Percentiles rank a stretch among this genome's conserved stretches.
phyloP scores from a whole-genome alignment of 92 coral and sea anemone genomes.

The Micromussa lordhowensis region DNA sequence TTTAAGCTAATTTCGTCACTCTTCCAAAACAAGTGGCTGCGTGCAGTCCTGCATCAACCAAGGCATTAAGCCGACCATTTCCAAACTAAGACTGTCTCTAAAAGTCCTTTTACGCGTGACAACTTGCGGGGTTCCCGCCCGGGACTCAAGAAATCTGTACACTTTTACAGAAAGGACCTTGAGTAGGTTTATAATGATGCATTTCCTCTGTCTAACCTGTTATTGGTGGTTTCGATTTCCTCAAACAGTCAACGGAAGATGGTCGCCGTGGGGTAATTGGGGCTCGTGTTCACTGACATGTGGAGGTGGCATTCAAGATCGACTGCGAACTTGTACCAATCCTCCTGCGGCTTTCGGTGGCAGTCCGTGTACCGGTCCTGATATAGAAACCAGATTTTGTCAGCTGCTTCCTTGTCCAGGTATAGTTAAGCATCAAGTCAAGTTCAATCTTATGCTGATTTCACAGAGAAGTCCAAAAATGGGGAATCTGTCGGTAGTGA shows the following conservation, averaged over 20 bases:
- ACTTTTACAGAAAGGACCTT: background rate
- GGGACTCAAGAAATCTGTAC: background rate
- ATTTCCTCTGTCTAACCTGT: background rate
- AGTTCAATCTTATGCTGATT: too few relatives aligned
- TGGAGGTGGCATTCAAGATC: slow-evolving; percentile 48
- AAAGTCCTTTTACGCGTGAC: too few relatives aligned
- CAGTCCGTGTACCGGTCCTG: slow-evolving; percentile 15
- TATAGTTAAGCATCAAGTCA: background rate
- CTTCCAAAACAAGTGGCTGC: too few relatives aligned
- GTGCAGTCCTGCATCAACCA: too few relatives aligned
- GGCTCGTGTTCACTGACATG: slow-evolving; percentile 37
- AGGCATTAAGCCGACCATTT: too few relatives aligned
- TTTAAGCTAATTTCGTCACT: too few relatives aligned
- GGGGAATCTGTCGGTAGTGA: too few relatives aligned
- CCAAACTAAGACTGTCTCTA: too few relatives aligned
- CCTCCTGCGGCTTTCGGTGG: slow-evolving; percentile 57
- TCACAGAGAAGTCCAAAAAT: too few relatives aligned
- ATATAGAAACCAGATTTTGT: slow-evolving; percentile 23
- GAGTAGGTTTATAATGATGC: too few relatives aligned
- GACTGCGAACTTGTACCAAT: slow-evolving; percentile 46
- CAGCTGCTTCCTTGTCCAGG: slow-evolving; percentile 27
- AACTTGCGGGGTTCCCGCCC: background rate
- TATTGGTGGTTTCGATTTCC: background rate
- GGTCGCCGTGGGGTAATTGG: slow-evolving; percentile 50
- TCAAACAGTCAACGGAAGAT: slow-evolving; percentile 39